A percentile compares a stretch with the other conserved stretches of the same genome.
These are phyloP conservation scores for Ploceus nigricollis DNA, from an alignment of 2,113 vertebrate species.

Conservation along the genomic window DNA sequence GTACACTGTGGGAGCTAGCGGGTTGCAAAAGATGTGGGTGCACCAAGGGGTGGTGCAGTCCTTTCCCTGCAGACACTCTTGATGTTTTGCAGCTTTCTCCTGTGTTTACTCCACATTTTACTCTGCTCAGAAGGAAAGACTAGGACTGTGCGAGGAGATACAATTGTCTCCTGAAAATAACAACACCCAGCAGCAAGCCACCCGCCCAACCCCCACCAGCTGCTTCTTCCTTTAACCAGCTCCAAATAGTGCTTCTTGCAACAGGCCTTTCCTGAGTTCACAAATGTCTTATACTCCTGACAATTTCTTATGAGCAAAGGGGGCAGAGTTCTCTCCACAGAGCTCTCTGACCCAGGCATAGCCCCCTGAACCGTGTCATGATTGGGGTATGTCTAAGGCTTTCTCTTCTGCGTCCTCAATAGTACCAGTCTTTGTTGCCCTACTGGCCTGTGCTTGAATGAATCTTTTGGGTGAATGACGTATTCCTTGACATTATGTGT, in stretches of 20 bases:
- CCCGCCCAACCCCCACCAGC: background rate
- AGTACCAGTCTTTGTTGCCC: constrained; percentile 43
- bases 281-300: background rate
- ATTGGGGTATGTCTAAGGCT: constrained; percentile 8
- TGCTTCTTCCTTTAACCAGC: background rate
- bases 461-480: constrained; percentile 56
- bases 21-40: background rate
- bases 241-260: background rate
- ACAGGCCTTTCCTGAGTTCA: background rate
- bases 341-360: constrained; percentile 15
- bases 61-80: background rate
- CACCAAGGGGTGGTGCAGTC: background rate
- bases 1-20: background rate
- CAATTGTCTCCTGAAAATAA: background rate
- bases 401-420: constrained; percentile 34
- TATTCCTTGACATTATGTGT: constrained; percentile 51
- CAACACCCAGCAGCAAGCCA: background rate
- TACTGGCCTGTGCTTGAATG: constrained; percentile 26
- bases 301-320: background rate
- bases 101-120: background rate
- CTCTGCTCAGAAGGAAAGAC: background rate
- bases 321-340: background rate
- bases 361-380: background rate
- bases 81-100: background rate
- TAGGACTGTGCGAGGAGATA: background rate